A percentile compares a stretch with the other conserved stretches of the same genome.
Evolutionary conservation across 2,888 invertebrate species (phyloP).

Genomic region (Ormyrus pomaceus): DNA sequence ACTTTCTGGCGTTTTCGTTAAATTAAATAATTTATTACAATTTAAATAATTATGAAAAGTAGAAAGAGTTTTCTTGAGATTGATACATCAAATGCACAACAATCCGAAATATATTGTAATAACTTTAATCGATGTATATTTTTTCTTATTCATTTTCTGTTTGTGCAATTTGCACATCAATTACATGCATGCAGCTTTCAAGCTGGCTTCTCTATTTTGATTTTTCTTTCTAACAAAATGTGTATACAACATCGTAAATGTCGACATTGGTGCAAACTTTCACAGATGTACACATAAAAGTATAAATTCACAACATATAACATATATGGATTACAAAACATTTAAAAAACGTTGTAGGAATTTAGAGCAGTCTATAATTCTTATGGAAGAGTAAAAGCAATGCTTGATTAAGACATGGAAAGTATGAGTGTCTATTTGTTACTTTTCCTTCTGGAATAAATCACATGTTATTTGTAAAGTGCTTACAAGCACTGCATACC

Average conservation of each 20-base stretch:
- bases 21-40: conserved; percentile 48
- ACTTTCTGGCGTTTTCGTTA: conserved; percentile 28
- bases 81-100: conserved; percentile 25
- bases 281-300: conserved; percentile 42
- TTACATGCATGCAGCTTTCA: conserved; percentile 30
- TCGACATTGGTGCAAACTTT: conserved; percentile 26
- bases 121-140: conserved; percentile 24
- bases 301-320: conserved; percentile 51
- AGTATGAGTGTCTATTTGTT: conserved; percentile 38
- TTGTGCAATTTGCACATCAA: conserved; percentile 35
- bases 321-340: conserved; percentile 42
- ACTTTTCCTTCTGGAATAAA: conserved; percentile 42
- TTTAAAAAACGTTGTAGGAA: conserved; percentile 41
- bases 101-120: conserved; percentile 31
- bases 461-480: conserved; percentile 48
- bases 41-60: conserved; percentile 34
- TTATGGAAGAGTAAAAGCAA: conserved; percentile 40
- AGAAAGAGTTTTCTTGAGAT: conserved; percentile 23
- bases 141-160: conserved; percentile 16
- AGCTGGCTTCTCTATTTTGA: conserved; percentile 22
- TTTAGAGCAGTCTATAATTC: conserved; percentile 36
- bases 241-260: conserved; percentile 28
- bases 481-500: conserved; percentile 35
- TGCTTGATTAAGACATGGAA: conserved; percentile 35
- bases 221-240: conserved; percentile 47